A percentile compares a stretch with the other conserved stretches of the same genome.
Conservation (phyloP, 2,888 invertebrate genomes). For the Agriopis marginaria region DNA sequence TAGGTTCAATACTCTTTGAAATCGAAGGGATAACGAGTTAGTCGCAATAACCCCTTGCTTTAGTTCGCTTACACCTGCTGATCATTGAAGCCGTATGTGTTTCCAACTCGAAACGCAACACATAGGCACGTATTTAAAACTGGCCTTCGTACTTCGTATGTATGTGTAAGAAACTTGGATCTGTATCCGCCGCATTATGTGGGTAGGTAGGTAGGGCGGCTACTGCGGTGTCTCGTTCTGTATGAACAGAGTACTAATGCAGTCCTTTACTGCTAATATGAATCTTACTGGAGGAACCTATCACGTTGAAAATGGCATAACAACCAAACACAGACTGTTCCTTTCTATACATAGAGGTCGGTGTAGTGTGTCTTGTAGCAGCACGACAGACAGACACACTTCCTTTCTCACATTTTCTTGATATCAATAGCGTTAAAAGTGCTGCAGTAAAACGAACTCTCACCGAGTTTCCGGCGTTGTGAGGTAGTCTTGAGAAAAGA, state of each 20-base stretch:
- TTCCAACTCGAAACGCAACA: conserved; percentile 74
- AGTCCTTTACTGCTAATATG: conserved; percentile 77
- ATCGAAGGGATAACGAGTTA: conserved; percentile 86
- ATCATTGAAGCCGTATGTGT: conserved; percentile 85
- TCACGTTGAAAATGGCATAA: conserved; percentile 74
- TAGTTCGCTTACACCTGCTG: conserved; percentile 86
- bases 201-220: conserved; percentile 80
- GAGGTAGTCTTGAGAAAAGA: conserved; percentile 64
- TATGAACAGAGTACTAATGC: conserved; percentile 73
- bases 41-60: conserved; percentile 85
- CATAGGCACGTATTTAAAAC: conserved; percentile 77
- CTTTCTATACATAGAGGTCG: conserved; percentile 72
- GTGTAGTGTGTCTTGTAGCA: conserved; percentile 74
- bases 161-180: conserved; percentile 83
- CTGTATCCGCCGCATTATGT: conserved; percentile 85
- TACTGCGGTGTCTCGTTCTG: conserved; percentile 82
- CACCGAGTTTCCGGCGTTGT: conserved; percentile 71
- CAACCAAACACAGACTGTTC: conserved; percentile 63
- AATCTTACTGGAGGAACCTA: conserved; percentile 71
- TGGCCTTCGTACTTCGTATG: conserved; percentile 80
- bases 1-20: conserved; percentile 86
- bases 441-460: conserved; percentile 74
- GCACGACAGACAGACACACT: conserved; percentile 75
- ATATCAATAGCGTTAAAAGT: conserved; percentile 80
- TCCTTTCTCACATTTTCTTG: conserved; percentile 85